Percentiles rank a stretch among this genome's conserved stretches.
Conservation (phyloP, 2,113 vertebrate genomes). For the Chunga burmeisteri region DNA sequence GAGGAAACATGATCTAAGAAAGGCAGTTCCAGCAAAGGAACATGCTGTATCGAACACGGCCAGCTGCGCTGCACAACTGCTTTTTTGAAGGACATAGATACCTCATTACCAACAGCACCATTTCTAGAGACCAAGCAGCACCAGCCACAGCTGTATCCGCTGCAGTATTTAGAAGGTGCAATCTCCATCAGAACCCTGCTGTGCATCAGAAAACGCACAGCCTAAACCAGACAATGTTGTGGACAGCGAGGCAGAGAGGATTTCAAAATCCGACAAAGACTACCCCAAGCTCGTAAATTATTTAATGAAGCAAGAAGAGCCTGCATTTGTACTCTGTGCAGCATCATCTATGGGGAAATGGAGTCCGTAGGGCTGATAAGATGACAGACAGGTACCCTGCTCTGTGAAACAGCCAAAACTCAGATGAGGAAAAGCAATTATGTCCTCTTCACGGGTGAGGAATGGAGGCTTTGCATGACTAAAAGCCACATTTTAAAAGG, state of each 20-base stretch:
- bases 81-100: neutral
- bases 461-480: neutral
- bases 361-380: neutral
- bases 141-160: neutral
- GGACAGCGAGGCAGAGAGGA: neutral
- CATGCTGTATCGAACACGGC: accelerated
- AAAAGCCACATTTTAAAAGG: neutral
- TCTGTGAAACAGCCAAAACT: neutral
- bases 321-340: neutral
- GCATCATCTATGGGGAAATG: neutral
- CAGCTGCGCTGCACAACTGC: neutral
- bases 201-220: neutral
- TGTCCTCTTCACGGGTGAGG: neutral
- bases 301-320: neutral
- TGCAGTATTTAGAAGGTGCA: neutral
- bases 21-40: neutral
- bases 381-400: neutral
- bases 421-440: neutral
- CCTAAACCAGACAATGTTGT: neutral
- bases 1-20: neutral
- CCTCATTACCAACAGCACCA: neutral
- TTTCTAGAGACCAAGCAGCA: neutral
- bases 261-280: neutral
- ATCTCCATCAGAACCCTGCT: neutral
- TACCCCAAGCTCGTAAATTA: neutral